phyloP scores from a whole-genome alignment of 2,888 invertebrate species.

The Mythimna loreyi region DNA sequence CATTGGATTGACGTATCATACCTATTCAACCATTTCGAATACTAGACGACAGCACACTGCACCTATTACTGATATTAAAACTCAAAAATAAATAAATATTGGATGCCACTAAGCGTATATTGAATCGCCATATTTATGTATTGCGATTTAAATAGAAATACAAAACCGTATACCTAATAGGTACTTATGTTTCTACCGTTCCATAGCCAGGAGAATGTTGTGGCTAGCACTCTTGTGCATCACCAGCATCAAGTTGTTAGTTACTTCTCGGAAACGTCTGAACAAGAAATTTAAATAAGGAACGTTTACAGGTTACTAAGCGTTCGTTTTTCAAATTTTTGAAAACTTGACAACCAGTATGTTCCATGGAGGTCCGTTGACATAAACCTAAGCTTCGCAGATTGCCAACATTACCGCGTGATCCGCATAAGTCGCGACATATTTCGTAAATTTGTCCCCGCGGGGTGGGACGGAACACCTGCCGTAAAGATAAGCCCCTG shows the following conservation, averaged over 20 bases:
- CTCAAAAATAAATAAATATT: too few species aligned
- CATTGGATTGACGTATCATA: neutral
- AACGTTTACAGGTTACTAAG: neutral
- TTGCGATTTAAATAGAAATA: too few species aligned
- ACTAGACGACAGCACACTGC: neutral
- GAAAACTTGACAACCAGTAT: constrained; percentile 43
- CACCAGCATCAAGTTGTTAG: too few species aligned
- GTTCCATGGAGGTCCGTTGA: constrained; percentile 49
- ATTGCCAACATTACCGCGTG: constrained; percentile 75
- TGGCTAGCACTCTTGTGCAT: too few species aligned
- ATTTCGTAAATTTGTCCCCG: constrained; percentile 88
- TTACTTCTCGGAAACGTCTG: neutral
- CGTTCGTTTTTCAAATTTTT: constrained; percentile 22
- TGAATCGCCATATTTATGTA: too few species aligned
- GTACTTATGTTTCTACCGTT: too few species aligned
- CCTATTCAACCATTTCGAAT: too few species aligned
- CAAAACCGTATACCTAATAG: too few species aligned
- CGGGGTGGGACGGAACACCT: constrained; percentile 85
- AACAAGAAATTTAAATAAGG: neutral
- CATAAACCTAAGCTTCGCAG: constrained; percentile 62
- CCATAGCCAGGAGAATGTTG: too few species aligned
- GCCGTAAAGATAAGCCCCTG: constrained; percentile 90
- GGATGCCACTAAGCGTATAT: too few species aligned
- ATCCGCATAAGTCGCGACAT: constrained; percentile 88
- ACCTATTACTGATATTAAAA: too few species aligned